Base-by-base conservation (phyloP, 2,113 vertebrate species). In the Ceuthmochares aereus region DNA sequence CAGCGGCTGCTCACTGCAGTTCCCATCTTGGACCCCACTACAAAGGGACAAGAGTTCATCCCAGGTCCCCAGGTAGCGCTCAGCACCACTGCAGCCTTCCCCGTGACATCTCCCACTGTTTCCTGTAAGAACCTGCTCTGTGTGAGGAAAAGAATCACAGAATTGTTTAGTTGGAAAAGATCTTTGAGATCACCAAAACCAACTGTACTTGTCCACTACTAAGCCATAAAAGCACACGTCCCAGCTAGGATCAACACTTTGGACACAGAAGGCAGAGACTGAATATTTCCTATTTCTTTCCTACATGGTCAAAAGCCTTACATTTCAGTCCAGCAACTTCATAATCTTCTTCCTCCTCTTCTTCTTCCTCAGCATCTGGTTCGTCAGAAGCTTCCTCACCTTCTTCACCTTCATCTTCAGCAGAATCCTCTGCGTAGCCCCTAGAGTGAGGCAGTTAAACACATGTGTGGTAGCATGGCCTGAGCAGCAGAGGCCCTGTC, bases 361-460 rank as follows among this genome's bases (percentile, higher is more conserved):
- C 98, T 5, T 98, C 98, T 1, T 98, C 98, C 5, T 98, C 98
- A 64, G 93, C 98, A 56, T 55, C 97, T 25, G 98, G 97, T 3
- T 97, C 98, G 78, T 99, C 99, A 9, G 98, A 98, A 25, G 98
- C 96, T 22, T 98, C 98, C 51, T 98, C 97, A 11, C 98, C 98
- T 21, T 98, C 98, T n/a, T 99, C 98, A 20, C 97, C 98, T 30
- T 99, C 98, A 69, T 99, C 99, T 94, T 99, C 98, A 43, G 97
- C 98, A 20, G 98, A 98, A 94, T 99, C 99, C 90, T 99, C 98
- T 18, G 99, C 98, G 23, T 99, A 99, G 96, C 98, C 99, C 95
- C 99, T 99, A 90, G 17, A 89, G 72, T 19, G 69, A 93, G 55
- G 43, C 26, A 90, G 25, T 20, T n/a, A 52, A 64, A 93, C 2